Conservation (phyloP, 1,140 invertebrate genomes). For the Grapholita molesta region DNA sequence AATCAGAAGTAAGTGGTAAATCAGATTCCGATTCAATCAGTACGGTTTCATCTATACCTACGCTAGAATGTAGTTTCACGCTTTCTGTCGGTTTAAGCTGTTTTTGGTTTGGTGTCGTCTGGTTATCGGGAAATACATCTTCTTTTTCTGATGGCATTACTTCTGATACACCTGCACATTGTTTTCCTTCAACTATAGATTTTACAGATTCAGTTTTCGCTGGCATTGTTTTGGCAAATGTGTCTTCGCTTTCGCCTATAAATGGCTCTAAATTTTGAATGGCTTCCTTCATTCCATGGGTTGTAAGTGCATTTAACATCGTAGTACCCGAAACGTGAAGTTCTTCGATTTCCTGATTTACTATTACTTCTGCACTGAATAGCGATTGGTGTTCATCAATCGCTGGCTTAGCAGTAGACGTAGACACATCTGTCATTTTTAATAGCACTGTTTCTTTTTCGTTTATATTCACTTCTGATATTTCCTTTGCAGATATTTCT, state of each 20-base stretch:
- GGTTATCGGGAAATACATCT: slow-evolving; percentile 22
- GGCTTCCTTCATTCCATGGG: slow-evolving; percentile 44
- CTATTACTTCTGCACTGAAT: slow-evolving; percentile 40
- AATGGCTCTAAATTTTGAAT: slow-evolving; percentile 42
- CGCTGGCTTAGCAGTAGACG: slow-evolving; percentile 26
- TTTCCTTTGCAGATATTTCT: slow-evolving; percentile 41
- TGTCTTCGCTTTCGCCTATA: slow-evolving; percentile 47
- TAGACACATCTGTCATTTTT: slow-evolving; percentile 18
- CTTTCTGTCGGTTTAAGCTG: slow-evolving; percentile 29
- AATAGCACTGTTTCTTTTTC: slow-evolving; percentile 48
- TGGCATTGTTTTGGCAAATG: slow-evolving; percentile 14
- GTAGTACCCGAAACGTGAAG: slow-evolving; percentile 27
- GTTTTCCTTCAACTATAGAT: slow-evolving; percentile 24
- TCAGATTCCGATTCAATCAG: background rate
- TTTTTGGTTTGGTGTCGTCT: slow-evolving; percentile 26
- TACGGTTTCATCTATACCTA: slow-evolving; percentile 40
- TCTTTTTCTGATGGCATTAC: slow-evolving; percentile 32
- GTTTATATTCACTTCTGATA: slow-evolving; percentile 38
- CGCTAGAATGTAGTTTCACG: slow-evolving; percentile 30
- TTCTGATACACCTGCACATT: slow-evolving; percentile 28
- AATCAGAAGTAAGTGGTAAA: background rate
- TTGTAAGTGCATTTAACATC: slow-evolving; percentile 28
- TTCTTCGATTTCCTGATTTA: slow-evolving; percentile 41
- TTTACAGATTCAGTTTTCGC: slow-evolving; percentile 28
- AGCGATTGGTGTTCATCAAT: slow-evolving; percentile 46